These are phyloP conservation scores for Rhagium mordax DNA, from an alignment of 2,888 invertebrate genomes.

Conservation along the genomic window DNA sequence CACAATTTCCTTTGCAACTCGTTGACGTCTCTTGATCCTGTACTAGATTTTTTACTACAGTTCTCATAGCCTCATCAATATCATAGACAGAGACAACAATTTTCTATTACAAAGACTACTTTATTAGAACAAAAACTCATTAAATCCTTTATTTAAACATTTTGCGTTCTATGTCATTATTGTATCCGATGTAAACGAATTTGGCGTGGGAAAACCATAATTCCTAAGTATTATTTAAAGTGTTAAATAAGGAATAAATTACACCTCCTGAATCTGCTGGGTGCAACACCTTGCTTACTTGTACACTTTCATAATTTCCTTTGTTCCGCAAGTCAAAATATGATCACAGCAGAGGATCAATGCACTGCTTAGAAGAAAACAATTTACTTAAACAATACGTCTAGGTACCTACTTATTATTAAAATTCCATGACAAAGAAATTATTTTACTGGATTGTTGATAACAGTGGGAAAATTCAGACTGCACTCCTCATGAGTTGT, in stretches of 20 bases:
- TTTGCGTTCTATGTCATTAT: no score
- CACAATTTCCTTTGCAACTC: not conserved
- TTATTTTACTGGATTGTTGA: slow-evolving; percentile 12
- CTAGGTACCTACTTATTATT: not conserved
- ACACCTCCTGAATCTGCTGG: no score
- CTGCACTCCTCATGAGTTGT: not conserved
- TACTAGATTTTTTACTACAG: not conserved
- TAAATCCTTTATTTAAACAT: no score
- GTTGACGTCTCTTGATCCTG: no score
- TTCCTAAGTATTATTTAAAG: no score
- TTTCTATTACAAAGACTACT: not conserved
- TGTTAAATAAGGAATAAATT: no score
- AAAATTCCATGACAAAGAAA: slow-evolving; percentile 10
- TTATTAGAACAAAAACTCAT: no score
- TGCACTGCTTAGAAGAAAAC: not conserved
- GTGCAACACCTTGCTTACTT: not conserved
- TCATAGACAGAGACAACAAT: not conserved
- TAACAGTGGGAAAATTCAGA: slow-evolving; percentile 28
- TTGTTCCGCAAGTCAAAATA: not conserved
- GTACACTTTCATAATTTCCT: not conserved
- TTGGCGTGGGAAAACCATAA: no score
- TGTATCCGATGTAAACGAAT: no score
- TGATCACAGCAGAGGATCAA: not conserved
- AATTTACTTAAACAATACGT: not conserved
- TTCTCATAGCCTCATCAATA: not conserved